Conservation (phyloP, 2,113 vertebrate species). For the Oryzias melastigma region DNA sequence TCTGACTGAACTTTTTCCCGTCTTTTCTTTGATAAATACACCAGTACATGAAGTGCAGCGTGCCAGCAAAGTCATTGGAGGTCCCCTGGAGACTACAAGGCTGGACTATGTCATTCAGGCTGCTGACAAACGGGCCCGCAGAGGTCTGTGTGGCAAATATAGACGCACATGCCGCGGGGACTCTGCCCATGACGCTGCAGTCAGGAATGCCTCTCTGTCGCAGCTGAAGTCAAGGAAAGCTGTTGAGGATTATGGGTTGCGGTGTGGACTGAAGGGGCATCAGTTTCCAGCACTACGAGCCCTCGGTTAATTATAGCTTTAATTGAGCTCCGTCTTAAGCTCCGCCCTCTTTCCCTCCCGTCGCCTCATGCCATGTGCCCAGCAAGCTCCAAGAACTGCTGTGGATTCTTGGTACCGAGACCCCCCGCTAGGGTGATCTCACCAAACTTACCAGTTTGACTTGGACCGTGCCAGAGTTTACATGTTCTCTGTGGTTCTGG, state of each 20-base stretch:
- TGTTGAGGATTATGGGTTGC: conserved; percentile 16
- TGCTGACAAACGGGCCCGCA: conserved; percentile 41
- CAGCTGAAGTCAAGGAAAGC: conserved; percentile 35
- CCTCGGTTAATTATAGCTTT: conserved; percentile 61
- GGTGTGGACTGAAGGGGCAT: conserved; percentile 9
- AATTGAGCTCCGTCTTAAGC: background rate
- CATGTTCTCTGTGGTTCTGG: background rate
- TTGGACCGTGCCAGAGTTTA: background rate
- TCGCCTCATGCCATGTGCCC: conserved; percentile 27
- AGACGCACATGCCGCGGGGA: conserved; percentile 43
- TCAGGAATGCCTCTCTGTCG: conserved; percentile 46
- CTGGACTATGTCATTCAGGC: conserved; percentile 45
- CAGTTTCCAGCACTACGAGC: conserved; percentile 16
- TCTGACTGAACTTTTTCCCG: too few relatives aligned
- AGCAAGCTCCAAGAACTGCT: conserved; percentile 42
- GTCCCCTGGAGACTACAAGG: conserved; percentile 46
- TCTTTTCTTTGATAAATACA: too few relatives aligned
- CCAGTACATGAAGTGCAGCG: too few relatives aligned
- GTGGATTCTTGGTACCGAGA: conserved; percentile 34
- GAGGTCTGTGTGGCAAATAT: conserved; percentile 55
- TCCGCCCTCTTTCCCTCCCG: conserved; percentile 11
- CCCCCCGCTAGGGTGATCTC: conserved; percentile 2
- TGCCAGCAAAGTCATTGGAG: background rate
- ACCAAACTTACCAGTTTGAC: background rate
- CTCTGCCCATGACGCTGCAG: conserved; percentile 56